phyloP scores from a whole-genome alignment of 1,140 invertebrate species.

The Schmidtea mediterranea region DNA sequence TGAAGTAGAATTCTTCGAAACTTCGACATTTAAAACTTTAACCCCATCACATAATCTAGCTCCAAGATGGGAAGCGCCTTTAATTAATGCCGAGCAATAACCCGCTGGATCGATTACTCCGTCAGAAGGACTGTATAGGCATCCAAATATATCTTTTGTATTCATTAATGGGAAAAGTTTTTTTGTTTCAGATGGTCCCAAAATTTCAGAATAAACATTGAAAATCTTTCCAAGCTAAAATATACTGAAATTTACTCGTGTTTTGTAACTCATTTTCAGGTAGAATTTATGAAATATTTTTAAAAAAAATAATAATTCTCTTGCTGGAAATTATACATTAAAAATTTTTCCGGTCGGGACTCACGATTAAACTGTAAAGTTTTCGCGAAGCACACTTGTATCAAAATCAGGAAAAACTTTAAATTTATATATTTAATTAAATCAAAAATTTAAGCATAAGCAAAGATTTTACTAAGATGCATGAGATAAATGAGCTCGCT shows the following conservation, averaged over 20 bases:
- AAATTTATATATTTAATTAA: constrained; percentile 7
- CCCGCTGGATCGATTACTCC: constrained; percentile 49
- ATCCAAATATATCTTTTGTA: constrained; percentile 40
- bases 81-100: constrained; percentile 43
- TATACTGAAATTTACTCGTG: constrained; percentile 5
- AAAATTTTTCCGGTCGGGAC: too few species aligned
- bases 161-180: constrained; percentile 50
- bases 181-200: constrained; percentile 41
- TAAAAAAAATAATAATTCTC: too few species aligned
- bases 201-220: constrained; percentile 42
- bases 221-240: constrained; percentile 37
- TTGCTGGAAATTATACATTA: too few species aligned
- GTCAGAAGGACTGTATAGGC: constrained; percentile 48
- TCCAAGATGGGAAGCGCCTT: constrained; percentile 39
- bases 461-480: too few species aligned
- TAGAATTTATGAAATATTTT: too few species aligned
- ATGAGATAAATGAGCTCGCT: too few species aligned
- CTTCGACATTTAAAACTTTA: neutral
- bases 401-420: too few species aligned
- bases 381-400: too few species aligned
- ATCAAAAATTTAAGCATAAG: too few species aligned
- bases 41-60: constrained; percentile 32
- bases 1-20: neutral
- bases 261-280: constrained; percentile 6
- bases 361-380: too few species aligned